Base-by-base conservation (phyloP, 2,888 invertebrate species). In the Gryllus longicercus region DNA sequence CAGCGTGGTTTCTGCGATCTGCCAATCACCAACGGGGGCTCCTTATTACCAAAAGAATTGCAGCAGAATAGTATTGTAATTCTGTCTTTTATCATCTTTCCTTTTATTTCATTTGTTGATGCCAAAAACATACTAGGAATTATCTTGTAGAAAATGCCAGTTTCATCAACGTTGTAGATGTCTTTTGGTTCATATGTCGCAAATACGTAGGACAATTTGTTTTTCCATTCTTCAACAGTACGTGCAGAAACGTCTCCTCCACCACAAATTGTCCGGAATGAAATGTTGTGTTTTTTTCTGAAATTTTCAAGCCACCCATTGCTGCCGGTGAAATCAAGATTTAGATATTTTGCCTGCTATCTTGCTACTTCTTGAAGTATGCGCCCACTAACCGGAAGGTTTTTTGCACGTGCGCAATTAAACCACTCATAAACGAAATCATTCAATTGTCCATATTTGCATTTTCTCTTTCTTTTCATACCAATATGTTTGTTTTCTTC, bases 251-350 rank as follows among this genome's bases (percentile, higher is more conserved):
- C 38, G 8, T 21, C 51, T 38, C 77, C 76, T 51, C 76, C 79
- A 38, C 49, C 79, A 77, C 50, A 76, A 18, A 76, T 76, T 12
- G 75, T 76, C 76, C 76, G 23, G n/a, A 49, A 79, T 16, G 79
- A 74, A 23, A 80, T 79, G 4, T 79, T 25, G n/a, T 79, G 77
- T 25, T 76, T 75, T 25, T 49, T 79, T 49, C 78, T 76, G 74
- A 80, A 80, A 50, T 16, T 76, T 38, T 77, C 81, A 16, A 81
- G 23, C 81, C 63, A 79, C 51, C 79, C 79, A 23, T 79, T 79
- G 23, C 63, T 76, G 12, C 63, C 77, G 14, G 18, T 79, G 51
- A 79, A 79, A 12, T 76, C 76, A 18, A 76, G 12, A 50, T 76
- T 76, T n/a, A 76, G 50, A 49, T 50, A 76, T 76, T 49, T 50